Base-by-base conservation (phyloP, 2,888 invertebrate species). In the Caenorhabditis plicata region DNA sequence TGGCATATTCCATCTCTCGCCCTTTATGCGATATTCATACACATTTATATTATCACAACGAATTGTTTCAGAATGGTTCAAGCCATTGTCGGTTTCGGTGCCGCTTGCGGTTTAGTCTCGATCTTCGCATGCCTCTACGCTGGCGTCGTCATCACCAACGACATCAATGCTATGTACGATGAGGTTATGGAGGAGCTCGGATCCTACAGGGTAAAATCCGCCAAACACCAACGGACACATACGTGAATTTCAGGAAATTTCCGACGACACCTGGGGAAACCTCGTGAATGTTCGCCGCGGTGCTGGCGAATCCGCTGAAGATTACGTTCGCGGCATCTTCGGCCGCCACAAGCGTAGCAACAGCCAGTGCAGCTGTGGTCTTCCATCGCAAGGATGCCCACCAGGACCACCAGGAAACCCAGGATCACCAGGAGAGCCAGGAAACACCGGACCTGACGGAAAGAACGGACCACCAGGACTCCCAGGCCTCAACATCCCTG, bases 131-230 rank as follows among this genome's bases (percentile, higher is more conserved):
- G 69, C 42, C 58, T 72, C 44, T 72, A 64, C 53, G 69, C 72
- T 20, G 64, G 60, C 4, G 63, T 62, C 23, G 65, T 72, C 60
- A 72, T 72, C 60, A 65, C 63, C 29, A 66, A 64, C 46, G 72
- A 72, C 54, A 72, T 72, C 66, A 68, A 69, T 32, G 50, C 58
- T 35, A 72, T 72, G 72, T 72, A 72, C 39, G 68, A 69, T 36
- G 72, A 72, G 33, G 67, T 72, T 45, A 72, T 72, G 72, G 64
- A 58, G 56, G 69, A 69, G 50, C 61, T 72, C 52, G 68, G 68
- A 31, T 61, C 58, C 57, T 67, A 68, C 60, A 64, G 64, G 58
- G 66, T 67, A 19, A 41, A 26, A 42, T 3, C 48, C 17, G 5
- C 25, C 36, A 27, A 7, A 11, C 7, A 7, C 4, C 4, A 13